A percentile compares a stretch with the other conserved stretches of the same genome.
phyloP scores from a whole-genome alignment of 2,113 vertebrate species.

The Puffinus mauretanicus region DNA sequence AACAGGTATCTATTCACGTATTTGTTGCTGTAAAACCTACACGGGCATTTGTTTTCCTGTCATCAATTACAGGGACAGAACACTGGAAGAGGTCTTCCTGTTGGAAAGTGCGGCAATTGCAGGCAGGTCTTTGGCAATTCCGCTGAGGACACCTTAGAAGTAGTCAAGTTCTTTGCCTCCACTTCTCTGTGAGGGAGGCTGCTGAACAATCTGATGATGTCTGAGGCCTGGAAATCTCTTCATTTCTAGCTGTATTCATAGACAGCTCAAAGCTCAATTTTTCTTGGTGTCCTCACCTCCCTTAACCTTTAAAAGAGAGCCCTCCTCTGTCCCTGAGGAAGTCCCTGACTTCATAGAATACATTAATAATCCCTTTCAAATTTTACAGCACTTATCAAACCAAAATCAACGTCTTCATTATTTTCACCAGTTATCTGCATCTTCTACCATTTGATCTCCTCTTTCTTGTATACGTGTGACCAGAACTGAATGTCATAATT shows the following conservation, averaged over 20 bases:
- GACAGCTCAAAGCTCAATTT: not conserved
- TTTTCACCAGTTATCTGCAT: not conserved
- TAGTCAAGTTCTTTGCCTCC: not conserved
- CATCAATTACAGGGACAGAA: not conserved
- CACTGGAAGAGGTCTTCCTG: not conserved
- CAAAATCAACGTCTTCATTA: accelerated
- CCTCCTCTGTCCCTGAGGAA: not conserved
- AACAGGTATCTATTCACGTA: not conserved
- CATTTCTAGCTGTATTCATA: not conserved
- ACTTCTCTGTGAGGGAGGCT: not conserved
- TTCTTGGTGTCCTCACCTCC: not conserved
- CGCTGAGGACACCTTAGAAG: not conserved
- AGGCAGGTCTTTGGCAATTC: not conserved
- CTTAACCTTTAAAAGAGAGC: not conserved
- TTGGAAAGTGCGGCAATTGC: accelerated
- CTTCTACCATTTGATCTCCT: not conserved
- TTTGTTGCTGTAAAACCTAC: not conserved
- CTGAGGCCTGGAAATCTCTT: not conserved
- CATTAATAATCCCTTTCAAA: not conserved
- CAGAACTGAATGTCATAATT: not conserved
- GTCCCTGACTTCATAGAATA: not conserved
- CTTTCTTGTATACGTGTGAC: not conserved
- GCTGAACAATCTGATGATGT: not conserved
- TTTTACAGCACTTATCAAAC: not conserved
- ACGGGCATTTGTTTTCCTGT: not conserved